phyloP scores from a whole-genome alignment of 2,113 vertebrate species.

The Oreotrochilus melanogaster region DNA sequence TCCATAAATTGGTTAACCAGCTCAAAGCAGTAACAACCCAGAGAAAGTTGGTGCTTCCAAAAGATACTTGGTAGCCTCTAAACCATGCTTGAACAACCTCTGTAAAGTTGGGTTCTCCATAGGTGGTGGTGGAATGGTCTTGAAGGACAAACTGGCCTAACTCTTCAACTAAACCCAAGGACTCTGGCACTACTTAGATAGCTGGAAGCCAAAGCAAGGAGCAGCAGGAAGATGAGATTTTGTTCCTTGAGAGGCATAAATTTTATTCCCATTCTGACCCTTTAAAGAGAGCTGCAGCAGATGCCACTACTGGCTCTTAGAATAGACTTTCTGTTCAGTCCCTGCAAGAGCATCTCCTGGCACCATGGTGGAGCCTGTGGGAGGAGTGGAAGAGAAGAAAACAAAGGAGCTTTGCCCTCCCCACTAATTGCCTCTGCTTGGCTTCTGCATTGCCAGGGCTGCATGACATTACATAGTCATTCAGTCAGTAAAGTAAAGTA shows the following conservation, averaged over 20 bases:
- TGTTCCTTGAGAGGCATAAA: background rate
- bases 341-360: background rate
- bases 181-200: background rate
- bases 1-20: background rate
- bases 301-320: background rate
- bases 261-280: background rate
- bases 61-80: background rate
- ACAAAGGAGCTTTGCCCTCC: background rate
- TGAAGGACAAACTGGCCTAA: background rate
- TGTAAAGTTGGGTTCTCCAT: background rate
- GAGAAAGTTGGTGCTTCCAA: background rate
- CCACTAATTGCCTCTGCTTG: background rate
- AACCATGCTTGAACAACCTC: background rate
- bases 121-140: background rate
- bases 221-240: background rate
- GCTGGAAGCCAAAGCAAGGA: background rate
- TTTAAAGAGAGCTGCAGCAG: background rate
- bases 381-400: background rate
- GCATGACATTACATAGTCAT: constrained; percentile 69
- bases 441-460: background rate
- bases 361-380: background rate
- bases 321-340: background rate
- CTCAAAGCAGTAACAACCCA: background rate
- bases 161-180: background rate
- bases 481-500: constrained; percentile 78